Evolutionary conservation across 2,888 invertebrate species (phyloP), one percentile per base, ranked within the genome.

Genomic region (Cactoblastis cactorum): DNA sequence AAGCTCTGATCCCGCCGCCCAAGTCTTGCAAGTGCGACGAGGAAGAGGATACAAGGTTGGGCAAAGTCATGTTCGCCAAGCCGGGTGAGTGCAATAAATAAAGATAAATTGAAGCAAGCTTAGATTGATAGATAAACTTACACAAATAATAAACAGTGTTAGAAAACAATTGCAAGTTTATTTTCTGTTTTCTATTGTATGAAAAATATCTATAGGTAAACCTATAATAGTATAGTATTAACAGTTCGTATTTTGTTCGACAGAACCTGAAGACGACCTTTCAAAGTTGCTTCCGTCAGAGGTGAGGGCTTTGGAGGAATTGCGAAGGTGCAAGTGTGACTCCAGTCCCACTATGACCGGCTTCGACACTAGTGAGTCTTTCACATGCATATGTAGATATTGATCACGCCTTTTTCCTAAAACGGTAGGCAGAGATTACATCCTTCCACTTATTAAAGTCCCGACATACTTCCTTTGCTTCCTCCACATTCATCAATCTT

Each of bases 251-350:
- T 22, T 22, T 22, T 6, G 3, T 22, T 22, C 22, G 28, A 15
- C 24, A 43, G 43, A 43, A 17, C 14, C 43, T 0, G 46, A 18
- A 0, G 50, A 53, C 14, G 43, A 43, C 6, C 28, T 8, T 0
- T 2, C 11, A 43, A 6, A 37, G 38, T 32, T 81, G 8, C 63
- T 86, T 45, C 87, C 88, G 0, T 79, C 87, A 0, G 73, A 76
- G n/a, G 50, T 86, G 35, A 58, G 86, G 0, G 35, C 54, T 1
- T 55, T 83, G 12, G 83, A 86, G 34, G 80, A 82, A 3, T 43
- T 83, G 66, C 53, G 66, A 9, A 66, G 71, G 0, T 88, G 88
- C 74, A 88, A 87, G 50, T 88, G 88, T 33, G 87, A 87, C 57
- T 48, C 63, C 1, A 59, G 50, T 2, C 53, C 67, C 0, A 32